Evolutionary conservation across 1,140 invertebrate species (phyloP).

Genomic region (Cotesia typhae): DNA sequence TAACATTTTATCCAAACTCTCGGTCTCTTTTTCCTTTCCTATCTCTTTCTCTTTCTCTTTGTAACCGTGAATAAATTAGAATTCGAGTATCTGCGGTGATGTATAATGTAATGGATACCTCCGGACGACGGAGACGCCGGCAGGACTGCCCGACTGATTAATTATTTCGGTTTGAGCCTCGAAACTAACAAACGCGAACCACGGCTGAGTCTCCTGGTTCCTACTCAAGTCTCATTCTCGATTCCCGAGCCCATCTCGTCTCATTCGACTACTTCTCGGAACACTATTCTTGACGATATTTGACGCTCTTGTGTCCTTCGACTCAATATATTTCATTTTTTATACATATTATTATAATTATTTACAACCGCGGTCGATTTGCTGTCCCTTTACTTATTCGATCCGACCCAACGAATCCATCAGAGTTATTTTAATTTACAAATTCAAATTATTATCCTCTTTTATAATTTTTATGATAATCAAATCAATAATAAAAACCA

Average conservation of each 20-base stretch:
- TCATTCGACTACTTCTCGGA: slow-evolving; percentile 24
- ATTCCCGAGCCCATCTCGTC: slow-evolving; percentile 15
- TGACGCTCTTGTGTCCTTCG: slow-evolving; percentile 22
- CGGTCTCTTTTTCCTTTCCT: slow-evolving; percentile 15
- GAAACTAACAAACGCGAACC: slow-evolving; percentile 52
- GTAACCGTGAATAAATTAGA: slow-evolving; percentile 32
- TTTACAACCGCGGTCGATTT: slow-evolving; percentile 5
- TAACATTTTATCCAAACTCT: slow-evolving; percentile 16
- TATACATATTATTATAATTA: slow-evolving; percentile 3
- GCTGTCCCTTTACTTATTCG: slow-evolving; percentile 1
- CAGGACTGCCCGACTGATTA: slow-evolving; percentile 54
- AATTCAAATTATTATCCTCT: background rate
- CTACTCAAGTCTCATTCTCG: slow-evolving; percentile 2
- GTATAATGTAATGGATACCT: slow-evolving; percentile 65
- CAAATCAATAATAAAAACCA: too few species aligned
- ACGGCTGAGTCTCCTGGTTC: slow-evolving; percentile 15
- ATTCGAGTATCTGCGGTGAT: slow-evolving; percentile 58
- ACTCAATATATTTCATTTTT: slow-evolving; percentile 31
- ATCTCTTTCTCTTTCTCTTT: slow-evolving; percentile 37
- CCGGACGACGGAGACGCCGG: slow-evolving; percentile 38
- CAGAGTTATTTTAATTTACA: background rate
- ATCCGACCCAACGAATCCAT: background rate
- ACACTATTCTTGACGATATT: slow-evolving; percentile 23
- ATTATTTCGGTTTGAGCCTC: slow-evolving; percentile 59
- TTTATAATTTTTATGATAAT: slow-evolving; percentile 47